Evolutionary conservation across 2,888 invertebrate species (phyloP).

Genomic region (Lycaena phlaeas): DNA sequence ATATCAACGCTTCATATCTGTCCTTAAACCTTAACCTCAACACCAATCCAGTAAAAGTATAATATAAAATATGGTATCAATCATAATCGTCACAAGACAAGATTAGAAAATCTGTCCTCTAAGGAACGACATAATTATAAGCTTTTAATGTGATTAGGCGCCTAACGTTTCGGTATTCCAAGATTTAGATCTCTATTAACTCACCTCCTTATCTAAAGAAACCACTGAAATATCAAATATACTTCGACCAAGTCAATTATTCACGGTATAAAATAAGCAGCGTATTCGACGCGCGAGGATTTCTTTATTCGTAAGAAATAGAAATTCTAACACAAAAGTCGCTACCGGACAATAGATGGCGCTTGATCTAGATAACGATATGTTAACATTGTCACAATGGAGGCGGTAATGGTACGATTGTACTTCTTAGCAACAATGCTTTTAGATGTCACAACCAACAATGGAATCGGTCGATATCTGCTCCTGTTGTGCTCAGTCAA

Average conservation of each 20-base stretch:
- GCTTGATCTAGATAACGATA: constrained; percentile 71
- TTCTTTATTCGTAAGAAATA: constrained; percentile 1
- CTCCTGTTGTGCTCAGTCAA: constrained; percentile 52
- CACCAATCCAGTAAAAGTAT: too few species aligned
- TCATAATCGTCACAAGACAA: too few species aligned
- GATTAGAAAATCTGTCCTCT: too few species aligned
- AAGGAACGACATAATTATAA: too few species aligned
- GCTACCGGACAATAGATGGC: constrained; percentile 66
- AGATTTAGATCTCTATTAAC: too few species aligned
- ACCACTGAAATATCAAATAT: too few species aligned
- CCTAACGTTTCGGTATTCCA: too few species aligned
- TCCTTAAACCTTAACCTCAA: too few species aligned
- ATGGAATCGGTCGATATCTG: constrained; percentile 58
- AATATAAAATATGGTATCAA: too few species aligned
- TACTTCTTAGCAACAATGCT: constrained; percentile 63
- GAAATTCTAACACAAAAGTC: constrained; percentile 52
- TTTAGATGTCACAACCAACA: constrained; percentile 65
- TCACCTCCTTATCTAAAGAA: too few species aligned
- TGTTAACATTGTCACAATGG: constrained; percentile 72
- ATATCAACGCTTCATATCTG: too few species aligned
- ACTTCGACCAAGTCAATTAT: background rate
- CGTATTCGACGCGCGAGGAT: background rate
- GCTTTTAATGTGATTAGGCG: too few species aligned
- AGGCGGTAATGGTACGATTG: constrained; percentile 67
- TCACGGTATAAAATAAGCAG: background rate